A percentile compares a stretch with the other conserved stretches of the same genome.
phyloP scores from a whole-genome alignment of 2,888 invertebrate species.

The Amblyjoppa fuscipennis region DNA sequence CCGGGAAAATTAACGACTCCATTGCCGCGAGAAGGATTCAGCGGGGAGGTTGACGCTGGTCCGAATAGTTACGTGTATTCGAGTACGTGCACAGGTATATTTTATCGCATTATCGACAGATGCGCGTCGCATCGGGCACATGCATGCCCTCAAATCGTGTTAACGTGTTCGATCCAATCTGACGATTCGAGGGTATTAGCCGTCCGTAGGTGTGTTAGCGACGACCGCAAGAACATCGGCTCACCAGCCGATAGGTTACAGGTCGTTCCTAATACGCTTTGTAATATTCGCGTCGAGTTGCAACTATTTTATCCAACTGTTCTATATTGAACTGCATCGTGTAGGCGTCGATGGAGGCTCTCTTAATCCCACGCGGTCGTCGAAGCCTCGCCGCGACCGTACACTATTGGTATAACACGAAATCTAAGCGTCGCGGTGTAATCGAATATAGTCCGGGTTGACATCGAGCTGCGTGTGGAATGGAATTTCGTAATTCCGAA shows the following conservation, averaged over 20 bases:
- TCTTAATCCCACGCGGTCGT: slow-evolving; percentile 42
- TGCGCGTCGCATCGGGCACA: slow-evolving; percentile 6
- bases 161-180: slow-evolving; percentile 60
- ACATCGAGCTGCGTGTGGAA: background rate
- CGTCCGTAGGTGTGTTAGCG: slow-evolving; percentile 46
- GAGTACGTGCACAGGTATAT: background rate
- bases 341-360: background rate
- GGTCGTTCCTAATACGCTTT: slow-evolving; percentile 61
- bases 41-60: background rate
- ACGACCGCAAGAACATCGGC: slow-evolving; percentile 36
- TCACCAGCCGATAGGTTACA: slow-evolving; percentile 51
- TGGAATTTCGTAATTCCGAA: no score
- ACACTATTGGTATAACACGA: slow-evolving; percentile 36
- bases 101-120: background rate
- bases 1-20: background rate
- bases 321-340: background rate
- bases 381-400: slow-evolving; percentile 46
- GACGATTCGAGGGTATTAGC: slow-evolving; percentile 29
- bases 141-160: slow-evolving; percentile 50
- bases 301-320: slow-evolving; percentile 49
- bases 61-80: background rate
- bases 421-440: slow-evolving; percentile 35
- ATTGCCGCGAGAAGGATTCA: slow-evolving; percentile 21
- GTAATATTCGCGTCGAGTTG: slow-evolving; percentile 38
- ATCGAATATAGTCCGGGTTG: slow-evolving; percentile 21